Evolutionary conservation across 1,140 invertebrate genomes (phyloP).

Genomic region (Heliconius hewitsoni): DNA sequence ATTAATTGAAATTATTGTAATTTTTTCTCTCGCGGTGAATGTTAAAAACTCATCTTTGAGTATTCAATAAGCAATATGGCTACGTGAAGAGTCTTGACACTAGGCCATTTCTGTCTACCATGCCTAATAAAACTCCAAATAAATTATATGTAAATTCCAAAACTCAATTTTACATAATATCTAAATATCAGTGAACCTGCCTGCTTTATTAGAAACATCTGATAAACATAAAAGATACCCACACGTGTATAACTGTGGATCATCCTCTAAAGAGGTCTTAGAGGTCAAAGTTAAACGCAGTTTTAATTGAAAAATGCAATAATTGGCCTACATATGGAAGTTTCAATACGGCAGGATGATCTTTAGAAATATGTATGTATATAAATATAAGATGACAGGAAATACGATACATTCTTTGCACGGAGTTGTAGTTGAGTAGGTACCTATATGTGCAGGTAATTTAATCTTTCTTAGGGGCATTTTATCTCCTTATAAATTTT

Average conservation of each 20-base stretch:
- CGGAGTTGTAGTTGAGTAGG: not conserved
- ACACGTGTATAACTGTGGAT: not conserved
- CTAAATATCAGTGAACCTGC: too few species aligned
- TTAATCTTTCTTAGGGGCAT: too few species aligned
- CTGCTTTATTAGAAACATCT: not conserved
- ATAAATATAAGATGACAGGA: not conserved
- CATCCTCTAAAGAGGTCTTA: not conserved
- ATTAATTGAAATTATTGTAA: too few species aligned
- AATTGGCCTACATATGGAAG: not conserved
- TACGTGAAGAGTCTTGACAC: too few species aligned
- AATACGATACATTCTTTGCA: not conserved
- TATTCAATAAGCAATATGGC: too few species aligned
- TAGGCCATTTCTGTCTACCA: too few species aligned
- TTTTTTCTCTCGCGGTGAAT: too few species aligned
- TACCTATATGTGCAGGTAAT: not conserved
- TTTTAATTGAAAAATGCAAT: slow-evolving; percentile 14
- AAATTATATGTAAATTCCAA: too few species aligned
- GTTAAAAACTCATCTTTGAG: too few species aligned
- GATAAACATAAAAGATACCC: not conserved
- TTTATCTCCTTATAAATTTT: too few species aligned
- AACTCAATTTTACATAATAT: not conserved
- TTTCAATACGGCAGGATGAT: slow-evolving; percentile 4
- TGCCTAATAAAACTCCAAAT: too few species aligned
- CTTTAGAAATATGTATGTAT: slow-evolving; percentile 2
- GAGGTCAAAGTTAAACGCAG: slow-evolving; percentile 15